phyloP scores from a whole-genome alignment of 2,888 invertebrate genomes.

The Ethmia dodecea region DNA sequence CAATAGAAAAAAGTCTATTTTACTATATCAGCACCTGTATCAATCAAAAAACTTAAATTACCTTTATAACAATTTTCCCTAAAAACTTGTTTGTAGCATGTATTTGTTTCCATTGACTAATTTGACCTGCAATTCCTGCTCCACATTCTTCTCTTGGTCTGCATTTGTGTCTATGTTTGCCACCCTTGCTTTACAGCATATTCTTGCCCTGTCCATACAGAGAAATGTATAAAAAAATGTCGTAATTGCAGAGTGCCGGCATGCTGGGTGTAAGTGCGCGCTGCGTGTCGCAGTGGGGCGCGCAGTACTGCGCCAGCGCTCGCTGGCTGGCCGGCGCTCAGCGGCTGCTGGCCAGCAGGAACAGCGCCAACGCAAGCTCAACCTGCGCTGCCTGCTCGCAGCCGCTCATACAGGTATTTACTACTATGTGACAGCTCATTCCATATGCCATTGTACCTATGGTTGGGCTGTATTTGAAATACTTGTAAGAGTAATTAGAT shows the following conservation, averaged over 20 bases:
- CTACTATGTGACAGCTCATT: too few relatives aligned
- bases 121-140: background rate
- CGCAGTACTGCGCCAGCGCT: conserved; percentile 54
- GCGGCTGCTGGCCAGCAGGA: conserved; percentile 38
- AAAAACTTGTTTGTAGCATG: background rate
- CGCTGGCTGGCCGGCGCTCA: conserved; percentile 50
- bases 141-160: background rate
- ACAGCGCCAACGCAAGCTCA: conserved; percentile 24
- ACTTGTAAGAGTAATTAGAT: too few relatives aligned
- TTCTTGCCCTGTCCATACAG: too few relatives aligned
- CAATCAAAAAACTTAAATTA: conserved; percentile 3
- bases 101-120: background rate
- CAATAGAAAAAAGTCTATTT: too few relatives aligned
- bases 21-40: conserved; percentile 10
- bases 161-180: background rate
- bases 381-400: conserved; percentile 41
- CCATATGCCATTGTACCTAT: too few relatives aligned
- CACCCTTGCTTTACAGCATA: background rate
- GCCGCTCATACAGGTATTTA: conserved; percentile 50
- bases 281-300: conserved; percentile 84
- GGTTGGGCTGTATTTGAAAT: too few relatives aligned
- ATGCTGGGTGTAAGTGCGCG: conserved; percentile 82
- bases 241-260: conserved; percentile 80
- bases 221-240: too few relatives aligned
- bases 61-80: background rate